These are phyloP conservation scores for Cyanistes caeruleus DNA, from an alignment of 2,113 vertebrate genomes.

Conservation along the genomic window DNA sequence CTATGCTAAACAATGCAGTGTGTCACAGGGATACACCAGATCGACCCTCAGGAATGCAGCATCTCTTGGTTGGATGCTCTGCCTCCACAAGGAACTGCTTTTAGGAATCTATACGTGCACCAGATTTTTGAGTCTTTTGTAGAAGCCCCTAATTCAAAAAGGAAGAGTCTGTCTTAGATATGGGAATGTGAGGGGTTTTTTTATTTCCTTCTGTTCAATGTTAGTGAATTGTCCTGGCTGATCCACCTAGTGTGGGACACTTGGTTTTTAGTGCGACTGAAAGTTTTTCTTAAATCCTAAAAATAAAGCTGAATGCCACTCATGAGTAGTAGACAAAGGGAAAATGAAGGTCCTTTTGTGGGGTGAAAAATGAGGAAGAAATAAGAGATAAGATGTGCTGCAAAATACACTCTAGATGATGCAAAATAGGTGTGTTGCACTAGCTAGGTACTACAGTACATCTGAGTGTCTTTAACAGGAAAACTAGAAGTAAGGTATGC, in stretches of 20 bases:
- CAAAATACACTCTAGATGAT: not conserved
- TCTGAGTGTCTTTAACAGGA: not conserved
- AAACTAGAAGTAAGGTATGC: not conserved
- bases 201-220: not conserved
- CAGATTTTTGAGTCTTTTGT: not conserved
- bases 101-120: not conserved
- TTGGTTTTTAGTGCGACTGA: not conserved
- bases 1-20: not conserved
- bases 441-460: not conserved
- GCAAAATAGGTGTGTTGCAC: not conserved
- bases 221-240: not conserved
- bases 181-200: fast-evolving
- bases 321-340: not conserved
- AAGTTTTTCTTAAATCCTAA: not conserved
- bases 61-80: not conserved
- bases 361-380: not conserved
- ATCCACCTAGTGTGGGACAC: not conserved
- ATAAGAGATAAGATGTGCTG: not conserved
- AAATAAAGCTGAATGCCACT: not conserved
- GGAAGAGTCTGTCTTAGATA: not conserved
- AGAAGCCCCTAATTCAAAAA: not conserved
- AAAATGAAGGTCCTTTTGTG: not conserved
- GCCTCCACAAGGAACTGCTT: not conserved
- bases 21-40: not conserved
- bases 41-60: fast-evolving